Evolutionary conservation across 1,140 invertebrate genomes (phyloP).

Genomic region (Myzus persicae): DNA sequence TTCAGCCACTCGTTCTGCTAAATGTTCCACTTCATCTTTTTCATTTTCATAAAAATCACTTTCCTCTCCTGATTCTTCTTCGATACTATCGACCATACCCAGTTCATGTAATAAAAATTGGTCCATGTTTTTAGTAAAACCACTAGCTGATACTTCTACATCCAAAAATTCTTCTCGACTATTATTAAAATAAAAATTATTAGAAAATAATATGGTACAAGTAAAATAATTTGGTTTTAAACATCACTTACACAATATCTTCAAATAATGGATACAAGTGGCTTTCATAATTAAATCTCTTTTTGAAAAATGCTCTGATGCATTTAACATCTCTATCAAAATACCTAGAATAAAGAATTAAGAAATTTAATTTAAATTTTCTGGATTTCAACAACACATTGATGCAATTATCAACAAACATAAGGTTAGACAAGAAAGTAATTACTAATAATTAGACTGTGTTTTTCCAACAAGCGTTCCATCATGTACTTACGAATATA

Average conservation of each 20-base stretch:
- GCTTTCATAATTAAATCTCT: slow-evolving; percentile 91
- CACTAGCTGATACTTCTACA: slow-evolving; percentile 88
- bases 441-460: neutral
- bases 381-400: too few relatives aligned
- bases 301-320: slow-evolving; percentile 90
- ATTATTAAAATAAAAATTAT: slow-evolving; percentile 59
- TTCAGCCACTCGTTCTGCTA: slow-evolving; percentile 30
- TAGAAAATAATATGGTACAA: neutral
- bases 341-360: slow-evolving; percentile 69
- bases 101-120: slow-evolving; percentile 68
- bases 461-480: too few relatives aligned
- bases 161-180: slow-evolving; percentile 86
- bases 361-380: neutral
- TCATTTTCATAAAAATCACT: slow-evolving; percentile 60
- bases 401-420: too few relatives aligned
- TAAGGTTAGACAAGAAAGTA: neutral
- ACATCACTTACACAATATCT: slow-evolving; percentile 72
- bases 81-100: slow-evolving; percentile 64
- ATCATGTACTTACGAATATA: too few relatives aligned
- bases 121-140: slow-evolving; percentile 86
- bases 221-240: slow-evolving; percentile 60
- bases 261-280: slow-evolving; percentile 84
- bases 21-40: slow-evolving; percentile 43
- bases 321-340: slow-evolving; percentile 97
- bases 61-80: slow-evolving; percentile 66